Percentiles rank a stretch among this genome's conserved stretches.
These are phyloP conservation scores for Strix occidentalis DNA, from an alignment of 2,797 vertebrate genomes.

Conservation along the genomic window DNA sequence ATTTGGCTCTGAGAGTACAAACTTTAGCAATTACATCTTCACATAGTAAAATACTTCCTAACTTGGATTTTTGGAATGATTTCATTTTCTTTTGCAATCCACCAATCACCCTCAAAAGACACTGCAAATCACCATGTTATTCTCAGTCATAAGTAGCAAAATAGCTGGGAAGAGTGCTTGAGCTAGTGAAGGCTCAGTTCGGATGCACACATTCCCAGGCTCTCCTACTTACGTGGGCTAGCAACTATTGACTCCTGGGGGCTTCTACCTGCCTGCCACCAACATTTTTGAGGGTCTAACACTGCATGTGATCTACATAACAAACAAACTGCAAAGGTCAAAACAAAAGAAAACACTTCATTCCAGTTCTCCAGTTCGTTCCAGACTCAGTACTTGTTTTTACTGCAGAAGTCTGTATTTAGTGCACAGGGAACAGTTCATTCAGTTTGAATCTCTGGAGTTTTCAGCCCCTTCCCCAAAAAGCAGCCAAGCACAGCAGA, in stretches of 20 bases:
- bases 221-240: background rate
- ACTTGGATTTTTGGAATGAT: background rate
- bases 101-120: background rate
- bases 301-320: background rate
- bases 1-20: background rate
- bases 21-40: conserved; percentile 9
- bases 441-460: background rate
- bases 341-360: background rate
- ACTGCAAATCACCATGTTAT: background rate
- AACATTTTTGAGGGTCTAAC: background rate
- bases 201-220: background rate
- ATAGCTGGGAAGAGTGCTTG: background rate
- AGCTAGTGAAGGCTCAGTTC: background rate
- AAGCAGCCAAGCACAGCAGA: conserved; percentile 23
- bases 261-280: background rate
- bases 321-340: background rate
- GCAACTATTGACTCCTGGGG: background rate
- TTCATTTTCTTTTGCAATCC: conserved; percentile 17
- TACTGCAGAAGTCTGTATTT: background rate
- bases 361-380: background rate
- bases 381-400: background rate
- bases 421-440: background rate
- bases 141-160: background rate
- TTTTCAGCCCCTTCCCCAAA: conserved; percentile 28
- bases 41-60: conserved; percentile 27